Conservation (phyloP, 2,888 invertebrate genomes). For the Trisateles emortualis region DNA sequence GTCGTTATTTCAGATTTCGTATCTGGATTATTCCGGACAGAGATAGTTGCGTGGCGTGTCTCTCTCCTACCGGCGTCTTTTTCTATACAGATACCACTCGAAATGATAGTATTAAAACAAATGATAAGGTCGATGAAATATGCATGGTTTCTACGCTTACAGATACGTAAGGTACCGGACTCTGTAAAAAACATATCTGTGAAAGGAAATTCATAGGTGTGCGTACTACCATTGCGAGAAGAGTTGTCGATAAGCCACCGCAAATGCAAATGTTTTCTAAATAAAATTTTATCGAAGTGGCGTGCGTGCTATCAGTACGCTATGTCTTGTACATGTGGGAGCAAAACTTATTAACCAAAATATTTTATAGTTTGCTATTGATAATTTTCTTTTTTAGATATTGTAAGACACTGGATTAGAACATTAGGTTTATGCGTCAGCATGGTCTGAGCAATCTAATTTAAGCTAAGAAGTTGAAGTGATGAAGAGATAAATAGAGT, state of each 20-base stretch:
- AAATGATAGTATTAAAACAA: slow-evolving; percentile 1
- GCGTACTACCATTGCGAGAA: slow-evolving; percentile 57
- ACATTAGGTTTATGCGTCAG: too few relatives aligned
- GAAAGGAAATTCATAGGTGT: slow-evolving; percentile 58
- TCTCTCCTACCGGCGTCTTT: background rate
- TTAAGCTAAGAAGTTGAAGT: too few relatives aligned
- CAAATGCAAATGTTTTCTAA: slow-evolving; percentile 73
- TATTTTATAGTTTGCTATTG: background rate
- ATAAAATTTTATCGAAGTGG: slow-evolving; percentile 74
- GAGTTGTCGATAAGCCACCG: slow-evolving; percentile 66
- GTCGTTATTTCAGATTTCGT: background rate
- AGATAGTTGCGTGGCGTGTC: background rate
- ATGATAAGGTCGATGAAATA: slow-evolving; percentile 23
- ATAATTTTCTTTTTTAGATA: background rate
- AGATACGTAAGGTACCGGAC: slow-evolving; percentile 25
- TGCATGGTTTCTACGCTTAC: slow-evolving; percentile 20
- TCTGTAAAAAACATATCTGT: slow-evolving; percentile 31
- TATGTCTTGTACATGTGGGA: slow-evolving; percentile 53
- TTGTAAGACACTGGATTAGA: too few relatives aligned
- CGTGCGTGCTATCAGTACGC: slow-evolving; percentile 59
- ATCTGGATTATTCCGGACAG: background rate
- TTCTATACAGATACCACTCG: background rate
- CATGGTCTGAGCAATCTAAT: too few relatives aligned
- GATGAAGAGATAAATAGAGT: too few relatives aligned
- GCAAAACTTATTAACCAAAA: slow-evolving; percentile 48